These are phyloP conservation scores for Ellobius talpinus DNA, from an alignment of 2,113 vertebrate genomes.

Conservation along the genomic window DNA sequence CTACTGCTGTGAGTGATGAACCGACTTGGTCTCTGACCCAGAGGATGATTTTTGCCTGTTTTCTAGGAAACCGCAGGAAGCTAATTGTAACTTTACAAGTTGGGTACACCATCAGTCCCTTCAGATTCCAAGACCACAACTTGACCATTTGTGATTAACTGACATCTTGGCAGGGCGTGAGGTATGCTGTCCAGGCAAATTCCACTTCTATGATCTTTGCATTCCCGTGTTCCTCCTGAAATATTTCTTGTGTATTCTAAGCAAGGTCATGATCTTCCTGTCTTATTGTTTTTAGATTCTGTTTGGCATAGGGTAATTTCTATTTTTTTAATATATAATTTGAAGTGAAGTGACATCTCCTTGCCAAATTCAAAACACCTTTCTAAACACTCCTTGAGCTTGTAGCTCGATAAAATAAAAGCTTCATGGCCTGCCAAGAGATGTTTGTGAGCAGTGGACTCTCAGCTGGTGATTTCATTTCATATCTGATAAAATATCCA, in stretches of 20 bases:
- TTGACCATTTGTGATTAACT: neutral
- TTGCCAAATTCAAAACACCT: neutral
- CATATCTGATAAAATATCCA: constrained; percentile 10
- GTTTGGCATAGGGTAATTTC: neutral
- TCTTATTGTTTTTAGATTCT: neutral
- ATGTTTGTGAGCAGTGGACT: neutral
- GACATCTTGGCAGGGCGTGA: neutral
- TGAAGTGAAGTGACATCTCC: constrained; percentile 29
- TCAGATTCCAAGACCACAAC: neutral
- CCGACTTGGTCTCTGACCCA: neutral
- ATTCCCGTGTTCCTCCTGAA: constrained; percentile 13
- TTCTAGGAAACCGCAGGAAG: neutral
- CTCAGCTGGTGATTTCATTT: constrained; percentile 55
- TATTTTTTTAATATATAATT: neutral
- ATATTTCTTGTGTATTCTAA: neutral
- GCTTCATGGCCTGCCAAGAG: neutral
- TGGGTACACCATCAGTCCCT: neutral
- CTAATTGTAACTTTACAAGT: neutral
- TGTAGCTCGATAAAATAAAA: neutral
- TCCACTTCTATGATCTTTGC: neutral
- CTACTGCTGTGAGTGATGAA: neutral
- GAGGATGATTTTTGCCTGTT: neutral
- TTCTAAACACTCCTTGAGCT: neutral
- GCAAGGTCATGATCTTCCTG: neutral
- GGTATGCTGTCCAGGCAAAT: neutral